These are phyloP conservation scores for Balaeniceps rex DNA, from an alignment of 2,113 vertebrate genomes.

Conservation along the genomic window DNA sequence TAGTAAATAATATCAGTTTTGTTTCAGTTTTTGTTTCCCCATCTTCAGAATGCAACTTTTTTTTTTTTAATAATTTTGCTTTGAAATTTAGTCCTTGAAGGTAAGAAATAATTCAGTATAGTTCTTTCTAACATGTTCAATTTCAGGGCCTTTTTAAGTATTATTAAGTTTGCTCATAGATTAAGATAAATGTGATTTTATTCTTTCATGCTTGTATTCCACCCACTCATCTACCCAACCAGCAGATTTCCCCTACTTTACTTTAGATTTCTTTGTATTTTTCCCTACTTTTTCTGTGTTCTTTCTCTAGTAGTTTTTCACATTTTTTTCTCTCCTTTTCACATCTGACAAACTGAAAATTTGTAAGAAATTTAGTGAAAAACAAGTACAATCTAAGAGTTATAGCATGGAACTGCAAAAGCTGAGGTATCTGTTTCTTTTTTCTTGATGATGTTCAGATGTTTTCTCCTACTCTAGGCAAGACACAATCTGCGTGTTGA, in stretches of 20 bases:
- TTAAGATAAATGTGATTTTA: not conserved
- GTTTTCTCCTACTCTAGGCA: not conserved
- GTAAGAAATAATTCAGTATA: not conserved
- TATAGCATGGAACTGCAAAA: not conserved
- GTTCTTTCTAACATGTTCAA: not conserved
- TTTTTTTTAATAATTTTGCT: not conserved
- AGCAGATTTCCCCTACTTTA: not conserved
- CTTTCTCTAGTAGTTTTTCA: not conserved
- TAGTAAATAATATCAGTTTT: not conserved
- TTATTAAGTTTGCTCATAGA: not conserved
- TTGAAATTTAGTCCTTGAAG: not conserved
- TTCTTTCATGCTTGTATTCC: not conserved
- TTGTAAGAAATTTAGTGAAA: not conserved
- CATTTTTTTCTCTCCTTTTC: not conserved
- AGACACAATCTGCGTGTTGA: not conserved
- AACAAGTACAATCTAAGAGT: not conserved
- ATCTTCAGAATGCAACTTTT: not conserved
- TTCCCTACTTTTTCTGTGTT: not conserved
- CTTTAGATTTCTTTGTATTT: not conserved
- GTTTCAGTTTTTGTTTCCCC: not conserved
- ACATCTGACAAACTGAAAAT: not conserved
- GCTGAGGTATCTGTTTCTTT: not conserved
- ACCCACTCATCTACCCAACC: not conserved
- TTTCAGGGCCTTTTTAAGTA: not conserved
- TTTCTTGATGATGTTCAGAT: not conserved